phyloP scores from a whole-genome alignment of 2,797 vertebrate species.

The Pseudomugil tenellus region DNA sequence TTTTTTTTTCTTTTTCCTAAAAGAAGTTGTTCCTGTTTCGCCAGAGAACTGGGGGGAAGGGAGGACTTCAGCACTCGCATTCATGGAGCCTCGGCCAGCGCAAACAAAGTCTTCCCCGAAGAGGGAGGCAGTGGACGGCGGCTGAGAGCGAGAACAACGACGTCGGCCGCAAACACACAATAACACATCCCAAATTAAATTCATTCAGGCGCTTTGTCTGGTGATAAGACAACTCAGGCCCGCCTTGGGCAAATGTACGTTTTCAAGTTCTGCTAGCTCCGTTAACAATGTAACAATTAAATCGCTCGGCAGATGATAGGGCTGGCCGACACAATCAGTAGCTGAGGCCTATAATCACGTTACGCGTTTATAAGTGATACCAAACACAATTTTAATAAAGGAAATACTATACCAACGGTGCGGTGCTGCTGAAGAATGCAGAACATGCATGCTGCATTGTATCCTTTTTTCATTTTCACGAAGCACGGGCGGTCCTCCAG shows the following conservation, averaged over 20 bases:
- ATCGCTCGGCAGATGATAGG: conserved; percentile 74
- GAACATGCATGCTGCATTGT: conserved; percentile 81
- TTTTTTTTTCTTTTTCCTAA: conserved; percentile 81
- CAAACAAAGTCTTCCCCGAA: conserved; percentile 85
- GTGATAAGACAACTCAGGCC: conserved; percentile 50
- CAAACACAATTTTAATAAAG: conserved; percentile 56
- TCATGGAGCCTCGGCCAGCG: conserved; percentile 83
- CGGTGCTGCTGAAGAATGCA: conserved; percentile 76
- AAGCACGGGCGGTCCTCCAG: conserved; percentile 80
- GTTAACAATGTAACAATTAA: conserved; percentile 82
- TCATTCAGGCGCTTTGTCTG: conserved; percentile 34
- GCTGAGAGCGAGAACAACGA: conserved; percentile 76
- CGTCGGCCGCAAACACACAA: conserved; percentile 61
- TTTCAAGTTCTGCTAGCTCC: conserved; percentile 77
- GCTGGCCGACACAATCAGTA: conserved; percentile 75
- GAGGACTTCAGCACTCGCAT: conserved; percentile 80
- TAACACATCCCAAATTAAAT: conserved; percentile 34
- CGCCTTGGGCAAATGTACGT: conserved; percentile 52
- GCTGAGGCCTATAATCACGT: conserved; percentile 74
- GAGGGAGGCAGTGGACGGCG: conserved; percentile 80
- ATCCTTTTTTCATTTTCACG: conserved; percentile 78
- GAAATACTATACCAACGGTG: conserved; percentile 75
- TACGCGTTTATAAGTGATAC: conserved; percentile 65
- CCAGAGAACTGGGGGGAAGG: conserved; percentile 80
- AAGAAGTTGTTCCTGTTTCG: conserved; percentile 86